Evolutionary conservation across 2,797 vertebrate species (phyloP).

Genomic region (Mus minutoides): DNA sequence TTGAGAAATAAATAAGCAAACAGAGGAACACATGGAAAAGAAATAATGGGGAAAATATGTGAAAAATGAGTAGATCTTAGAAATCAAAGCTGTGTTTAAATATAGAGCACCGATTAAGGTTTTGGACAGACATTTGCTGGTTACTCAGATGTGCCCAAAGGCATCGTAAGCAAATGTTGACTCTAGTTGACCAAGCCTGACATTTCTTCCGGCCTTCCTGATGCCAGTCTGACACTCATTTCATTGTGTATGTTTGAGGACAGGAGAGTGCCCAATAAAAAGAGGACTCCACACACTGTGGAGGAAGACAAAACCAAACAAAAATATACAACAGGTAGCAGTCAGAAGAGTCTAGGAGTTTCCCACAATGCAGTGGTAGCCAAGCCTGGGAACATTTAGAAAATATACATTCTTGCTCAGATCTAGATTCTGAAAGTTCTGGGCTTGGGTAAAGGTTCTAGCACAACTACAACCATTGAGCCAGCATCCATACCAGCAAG

Average conservation of each 20-base stretch:
- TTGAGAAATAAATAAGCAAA: constrained; percentile 80
- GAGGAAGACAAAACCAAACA: not conserved
- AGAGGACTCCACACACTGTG: not conserved
- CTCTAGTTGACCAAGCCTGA: constrained; percentile 47
- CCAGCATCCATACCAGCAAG: not conserved
- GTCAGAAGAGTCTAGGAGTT: not conserved
- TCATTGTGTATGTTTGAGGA: not conserved
- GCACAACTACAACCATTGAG: not conserved
- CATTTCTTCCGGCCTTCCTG: constrained; percentile 25
- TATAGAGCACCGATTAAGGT: constrained; percentile 54
- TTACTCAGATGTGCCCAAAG: constrained; percentile 40
- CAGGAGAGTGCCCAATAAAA: not conserved
- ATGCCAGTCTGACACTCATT: not conserved
- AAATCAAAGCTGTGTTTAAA: constrained; percentile 68
- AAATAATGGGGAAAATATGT: constrained; percentile 58
- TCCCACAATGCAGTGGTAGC: not conserved
- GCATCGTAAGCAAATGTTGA: constrained; percentile 71
- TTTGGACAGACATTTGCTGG: constrained; percentile 55
- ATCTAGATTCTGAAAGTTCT: not conserved
- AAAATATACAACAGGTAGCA: not conserved
- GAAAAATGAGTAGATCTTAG: constrained; percentile 68
- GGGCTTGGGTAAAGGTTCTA: not conserved
- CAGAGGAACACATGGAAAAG: constrained; percentile 68
- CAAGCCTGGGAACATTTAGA: not conserved
- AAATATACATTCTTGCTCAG: not conserved